Percentiles rank a stretch among this genome's conserved stretches.
Evolutionary conservation across 2,888 invertebrate species (phyloP).

Genomic region (Hyposoter didymator): DNA sequence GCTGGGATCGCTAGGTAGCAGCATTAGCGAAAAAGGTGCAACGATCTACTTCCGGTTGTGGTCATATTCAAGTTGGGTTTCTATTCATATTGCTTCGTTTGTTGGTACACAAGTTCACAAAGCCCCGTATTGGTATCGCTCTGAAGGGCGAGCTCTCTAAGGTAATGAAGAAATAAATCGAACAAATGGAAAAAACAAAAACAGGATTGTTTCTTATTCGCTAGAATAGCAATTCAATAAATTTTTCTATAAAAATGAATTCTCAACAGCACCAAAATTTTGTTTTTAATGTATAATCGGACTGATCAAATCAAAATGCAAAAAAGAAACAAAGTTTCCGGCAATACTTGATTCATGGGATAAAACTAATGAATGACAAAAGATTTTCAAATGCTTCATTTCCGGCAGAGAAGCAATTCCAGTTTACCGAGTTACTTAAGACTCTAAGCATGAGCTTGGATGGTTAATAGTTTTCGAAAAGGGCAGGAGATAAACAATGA

Average conservation of each 20-base stretch:
- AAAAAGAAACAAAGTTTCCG: constrained; percentile 1
- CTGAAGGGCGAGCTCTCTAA: neutral
- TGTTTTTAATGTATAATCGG: neutral
- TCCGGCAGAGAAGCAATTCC: constrained; percentile 66
- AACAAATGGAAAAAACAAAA: neutral
- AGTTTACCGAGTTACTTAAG: constrained; percentile 74
- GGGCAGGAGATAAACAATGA: constrained; percentile 68
- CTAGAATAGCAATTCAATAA: neutral
- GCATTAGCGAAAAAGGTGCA: neutral
- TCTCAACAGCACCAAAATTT: neutral
- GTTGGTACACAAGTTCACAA: neutral
- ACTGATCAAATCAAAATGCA: neutral
- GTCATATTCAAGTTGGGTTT: neutral
- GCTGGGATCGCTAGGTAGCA: neutral
- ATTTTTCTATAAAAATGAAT: neutral
- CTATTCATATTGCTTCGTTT: constrained; percentile 1
- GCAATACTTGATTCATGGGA: constrained; percentile 8
- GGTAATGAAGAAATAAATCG: neutral
- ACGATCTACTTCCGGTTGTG: neutral
- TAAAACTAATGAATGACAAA: constrained; percentile 1
- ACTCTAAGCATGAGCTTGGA: constrained; percentile 39
- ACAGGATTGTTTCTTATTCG: neutral
- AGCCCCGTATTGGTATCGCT: neutral
- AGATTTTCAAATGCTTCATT: constrained; percentile 42
- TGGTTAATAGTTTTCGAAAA: constrained; percentile 70